phyloP scores from a whole-genome alignment of 2,888 invertebrate species.

The Nemotelus pantherinus region DNA sequence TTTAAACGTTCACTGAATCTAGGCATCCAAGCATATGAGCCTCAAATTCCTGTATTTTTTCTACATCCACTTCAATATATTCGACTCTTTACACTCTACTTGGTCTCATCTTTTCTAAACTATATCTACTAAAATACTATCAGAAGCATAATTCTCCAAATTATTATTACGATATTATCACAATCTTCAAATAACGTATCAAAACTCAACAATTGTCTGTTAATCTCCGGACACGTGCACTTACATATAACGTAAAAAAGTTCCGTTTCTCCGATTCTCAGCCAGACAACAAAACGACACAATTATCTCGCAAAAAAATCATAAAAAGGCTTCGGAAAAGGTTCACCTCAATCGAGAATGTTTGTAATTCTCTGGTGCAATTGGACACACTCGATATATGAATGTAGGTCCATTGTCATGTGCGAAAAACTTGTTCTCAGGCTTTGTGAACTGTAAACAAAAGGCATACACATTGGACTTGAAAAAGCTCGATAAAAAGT shows the following conservation, averaged over 20 bases:
- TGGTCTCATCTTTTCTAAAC: too few relatives aligned
- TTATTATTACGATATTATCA: too few relatives aligned
- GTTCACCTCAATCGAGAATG: conserved; percentile 33
- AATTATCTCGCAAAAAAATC: conserved; percentile 25
- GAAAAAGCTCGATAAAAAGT: conserved; percentile 34
- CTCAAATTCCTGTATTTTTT: too few relatives aligned
- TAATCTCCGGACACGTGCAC: background rate
- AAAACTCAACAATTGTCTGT: conserved; percentile 33
- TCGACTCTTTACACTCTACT: too few relatives aligned
- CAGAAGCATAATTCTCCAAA: too few relatives aligned
- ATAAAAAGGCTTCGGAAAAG: conserved; percentile 35
- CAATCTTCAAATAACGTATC: background rate
- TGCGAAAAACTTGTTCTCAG: background rate
- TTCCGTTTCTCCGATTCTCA: conserved; percentile 6
- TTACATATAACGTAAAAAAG: background rate
- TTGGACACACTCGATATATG: conserved; percentile 41
- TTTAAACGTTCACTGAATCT: too few relatives aligned
- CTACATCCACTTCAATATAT: too few relatives aligned
- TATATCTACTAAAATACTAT: too few relatives aligned
- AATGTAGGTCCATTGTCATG: background rate
- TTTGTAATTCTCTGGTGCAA: conserved; percentile 37
- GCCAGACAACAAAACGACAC: conserved; percentile 14
- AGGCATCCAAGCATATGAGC: too few relatives aligned
- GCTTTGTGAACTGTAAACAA: conserved; percentile 40
- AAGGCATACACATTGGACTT: conserved; percentile 27